These are phyloP conservation scores for Sebastes kiyomatsui DNA, from an alignment of 2,797 vertebrate genomes.

Conservation along the genomic window DNA sequence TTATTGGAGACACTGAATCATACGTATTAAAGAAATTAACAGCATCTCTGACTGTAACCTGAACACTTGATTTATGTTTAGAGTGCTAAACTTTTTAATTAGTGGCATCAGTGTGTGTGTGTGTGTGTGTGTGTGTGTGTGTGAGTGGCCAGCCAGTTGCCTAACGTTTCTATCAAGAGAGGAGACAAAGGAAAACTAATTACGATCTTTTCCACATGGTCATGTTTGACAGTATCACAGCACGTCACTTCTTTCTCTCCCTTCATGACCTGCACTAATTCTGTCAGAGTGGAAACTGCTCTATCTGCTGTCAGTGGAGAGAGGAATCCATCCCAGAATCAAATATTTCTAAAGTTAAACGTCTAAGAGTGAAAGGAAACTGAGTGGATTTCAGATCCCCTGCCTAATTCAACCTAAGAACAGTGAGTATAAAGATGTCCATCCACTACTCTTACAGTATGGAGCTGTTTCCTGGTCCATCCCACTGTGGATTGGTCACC, in stretches of 20 bases:
- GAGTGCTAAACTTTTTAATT: constrained; percentile 52
- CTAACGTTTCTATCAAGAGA: constrained; percentile 30
- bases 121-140: neutral
- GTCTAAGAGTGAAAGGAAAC: neutral
- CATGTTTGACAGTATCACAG: constrained; percentile 42
- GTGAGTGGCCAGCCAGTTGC: constrained; percentile 4
- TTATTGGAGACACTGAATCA: constrained; percentile 21
- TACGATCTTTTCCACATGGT: constrained; percentile 25
- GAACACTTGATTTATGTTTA: constrained; percentile 32
- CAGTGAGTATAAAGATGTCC: neutral
- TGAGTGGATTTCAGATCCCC: neutral
- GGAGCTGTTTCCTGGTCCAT: neutral
- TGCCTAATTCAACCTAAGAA: neutral
- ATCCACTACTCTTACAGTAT: neutral
- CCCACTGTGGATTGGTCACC: constrained; percentile 6
- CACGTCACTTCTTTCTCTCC: constrained; percentile 18
- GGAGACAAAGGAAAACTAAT: constrained; percentile 52
- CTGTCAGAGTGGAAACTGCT: constrained; percentile 14
- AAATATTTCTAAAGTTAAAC: constrained; percentile 25
- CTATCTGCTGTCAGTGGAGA: constrained; percentile 10
- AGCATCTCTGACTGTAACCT: neutral
- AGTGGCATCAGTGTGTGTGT: constrained; percentile 8
- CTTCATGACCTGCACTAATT: constrained; percentile 37
- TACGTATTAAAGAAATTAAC: constrained; percentile 33
- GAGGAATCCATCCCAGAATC: constrained; percentile 7